Evolutionary conservation across 1,140 invertebrate genomes (phyloP).

Genomic region (Marisa cornuarietis): DNA sequence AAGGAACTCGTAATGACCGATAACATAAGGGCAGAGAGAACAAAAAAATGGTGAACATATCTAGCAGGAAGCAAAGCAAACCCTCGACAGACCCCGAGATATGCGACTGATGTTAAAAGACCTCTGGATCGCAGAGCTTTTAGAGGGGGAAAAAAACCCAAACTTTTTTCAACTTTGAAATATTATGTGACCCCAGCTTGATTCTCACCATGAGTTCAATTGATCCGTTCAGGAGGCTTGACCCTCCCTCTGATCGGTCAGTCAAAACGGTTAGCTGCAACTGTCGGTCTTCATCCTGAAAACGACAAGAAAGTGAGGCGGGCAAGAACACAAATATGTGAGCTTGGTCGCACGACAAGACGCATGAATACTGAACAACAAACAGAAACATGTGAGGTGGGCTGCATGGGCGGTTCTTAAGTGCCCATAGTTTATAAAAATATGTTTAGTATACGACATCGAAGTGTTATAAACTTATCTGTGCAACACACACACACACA

Average conservation of each 20-base stretch:
- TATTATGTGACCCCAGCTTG: background rate
- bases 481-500: too few species aligned
- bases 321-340: too few species aligned
- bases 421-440: too few species aligned
- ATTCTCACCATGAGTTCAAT: slow-evolving; percentile 71
- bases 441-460: too few species aligned
- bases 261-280: slow-evolving; percentile 76
- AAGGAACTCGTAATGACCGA: too few species aligned
- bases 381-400: too few species aligned
- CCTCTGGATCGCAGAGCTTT: background rate
- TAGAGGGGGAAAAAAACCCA: slow-evolving; percentile 4
- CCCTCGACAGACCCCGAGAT: background rate
- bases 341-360: too few species aligned
- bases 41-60: too few species aligned
- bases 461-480: too few species aligned
- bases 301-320: background rate
- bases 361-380: too few species aligned
- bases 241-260: slow-evolving; percentile 88
- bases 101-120: background rate
- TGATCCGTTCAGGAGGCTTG: slow-evolving; percentile 76
- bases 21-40: too few species aligned
- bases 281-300: slow-evolving; percentile 50
- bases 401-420: too few species aligned
- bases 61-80: background rate
- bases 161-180: background rate